Base-by-base conservation (phyloP, 2,888 invertebrate genomes). In the Mesorhabditis spiculigera region DNA sequence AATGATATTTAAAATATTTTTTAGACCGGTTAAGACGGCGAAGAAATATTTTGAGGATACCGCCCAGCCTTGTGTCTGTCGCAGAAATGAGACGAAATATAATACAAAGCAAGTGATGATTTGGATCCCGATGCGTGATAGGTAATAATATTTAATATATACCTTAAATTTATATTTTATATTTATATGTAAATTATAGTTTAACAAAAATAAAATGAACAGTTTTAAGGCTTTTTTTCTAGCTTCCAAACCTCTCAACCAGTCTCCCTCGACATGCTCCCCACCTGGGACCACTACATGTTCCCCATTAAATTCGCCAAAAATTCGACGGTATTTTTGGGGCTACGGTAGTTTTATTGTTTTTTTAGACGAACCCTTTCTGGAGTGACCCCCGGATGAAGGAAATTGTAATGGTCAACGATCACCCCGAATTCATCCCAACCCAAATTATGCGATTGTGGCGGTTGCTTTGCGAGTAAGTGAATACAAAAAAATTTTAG, bases 381-480 rank as follows among this genome's bases (percentile, higher is more conserved):
- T 50, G 58, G 58, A 50, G 8, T 50, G 58, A 50, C n/a, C n/a
- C 58, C 8, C n/a, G 8, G 58, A 50, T 50, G 58, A 10, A 50
- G n/a, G 58, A 50, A n/a, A 50, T 50, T 50, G 10, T 13, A 50
- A 50, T 50, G 58, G 10, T n/a, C 8, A 50, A n/a, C 58, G 58
- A 50, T 50, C 58, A 50, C n/a, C 58, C 58, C 58, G 58, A 50
- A 50, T 50, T 50, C 58, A 50, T 50, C n/a, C 58, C 58, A 10
- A 50, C 58, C n/a, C 58, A 50, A 50, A n/a, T 50, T 50, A 13
- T 50, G n/a, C 8, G 10, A 50, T 50, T 50, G 58, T 50, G 58
- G 58, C 58, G 58, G 8, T 50, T 50, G 10, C n/a, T 50, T 13
- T 50, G 58, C 58, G n/a, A 50, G 58, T 50, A 13, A n/a, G n/a